Conservation (phyloP, 2,888 invertebrate species). For the Oegoconia quadripuncta region DNA sequence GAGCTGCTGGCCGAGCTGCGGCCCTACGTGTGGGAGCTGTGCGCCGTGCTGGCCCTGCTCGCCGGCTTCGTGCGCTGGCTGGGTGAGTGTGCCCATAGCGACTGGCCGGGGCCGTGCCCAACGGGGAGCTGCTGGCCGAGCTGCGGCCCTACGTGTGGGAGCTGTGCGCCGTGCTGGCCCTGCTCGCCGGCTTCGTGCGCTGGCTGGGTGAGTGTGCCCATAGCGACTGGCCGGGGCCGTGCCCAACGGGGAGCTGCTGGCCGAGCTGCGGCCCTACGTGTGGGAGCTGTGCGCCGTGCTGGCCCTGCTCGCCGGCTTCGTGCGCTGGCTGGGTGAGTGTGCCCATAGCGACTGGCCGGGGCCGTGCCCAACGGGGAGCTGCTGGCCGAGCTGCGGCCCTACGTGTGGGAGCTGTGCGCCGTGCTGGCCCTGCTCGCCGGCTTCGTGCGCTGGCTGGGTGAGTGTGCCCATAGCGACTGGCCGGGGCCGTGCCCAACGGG, state of each 20-base stretch:
- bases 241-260: conserved; percentile 90
- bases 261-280: conserved; percentile 96
- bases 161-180: conserved; percentile 91
- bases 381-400: conserved; percentile 95
- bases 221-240: conserved; percentile 80
- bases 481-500: conserved; percentile 82
- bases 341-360: conserved; percentile 81
- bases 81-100: conserved; percentile 78
- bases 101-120: conserved; percentile 75
- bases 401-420: conserved; percentile 97
- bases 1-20: conserved; percentile 95
- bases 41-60: conserved; percentile 92
- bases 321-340: conserved; percentile 93
- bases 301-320: conserved; percentile 92
- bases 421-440: conserved; percentile 93
- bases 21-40: conserved; percentile 97
- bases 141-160: conserved; percentile 98
- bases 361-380: conserved; percentile 86
- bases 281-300: conserved; percentile 97
- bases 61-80: conserved; percentile 96
- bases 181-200: conserved; percentile 93
- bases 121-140: conserved; percentile 93
- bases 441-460: conserved; percentile 96
- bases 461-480: conserved; percentile 63
- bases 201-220: conserved; percentile 90